Base-by-base conservation (phyloP, 2,888 invertebrate species). In the Tinea semifulvella region DNA sequence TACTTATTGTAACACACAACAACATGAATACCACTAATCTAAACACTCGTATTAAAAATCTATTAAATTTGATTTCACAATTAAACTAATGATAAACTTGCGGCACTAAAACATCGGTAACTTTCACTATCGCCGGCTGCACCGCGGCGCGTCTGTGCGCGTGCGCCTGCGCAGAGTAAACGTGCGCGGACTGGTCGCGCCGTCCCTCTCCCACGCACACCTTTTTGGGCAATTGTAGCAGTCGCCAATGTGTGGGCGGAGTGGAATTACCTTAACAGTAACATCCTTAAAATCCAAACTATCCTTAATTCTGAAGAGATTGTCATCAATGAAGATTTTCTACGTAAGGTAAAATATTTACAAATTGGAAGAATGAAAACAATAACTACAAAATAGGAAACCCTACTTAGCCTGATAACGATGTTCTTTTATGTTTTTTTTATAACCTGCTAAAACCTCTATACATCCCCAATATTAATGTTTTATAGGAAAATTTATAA, bases 121-220 rank as follows among this genome's bases (percentile, higher is more conserved):
- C 75, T 76, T 77, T 77, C 76, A 75, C 76, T 71, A 58, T 36
- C 36, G 36, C 18, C 4, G 16, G 36, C 2, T 7, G 35, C 11
- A 35, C 2, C 16, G 36, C 54, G 52, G 61, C 62, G 67, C 75
- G 79, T 64, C 65, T 71, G 67, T 56, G 54, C 56, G 53, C 56
- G 52, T 56, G 64, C 72, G 74, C 72, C 53, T 55, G 63, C 73
- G 67, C 70, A 67, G 73, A 75, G 72, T 70, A 58, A 57, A 76
- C 79, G 73, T 65, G 64, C 65, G 65, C 54, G 52, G 36, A 17
- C 18, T 5, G 8, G 16, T 16, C 18, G 43, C 47, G 35, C 45
- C 17, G 43, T 53, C 56, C 64, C 69, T 63, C 69, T 66, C 68
- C 67, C 63, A 58, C 65, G 22, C 14, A 25, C 55, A 58, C 63